Evolutionary conservation across 2,113 vertebrate species (phyloP).

Genomic region (Lophotis ruficrista): DNA sequence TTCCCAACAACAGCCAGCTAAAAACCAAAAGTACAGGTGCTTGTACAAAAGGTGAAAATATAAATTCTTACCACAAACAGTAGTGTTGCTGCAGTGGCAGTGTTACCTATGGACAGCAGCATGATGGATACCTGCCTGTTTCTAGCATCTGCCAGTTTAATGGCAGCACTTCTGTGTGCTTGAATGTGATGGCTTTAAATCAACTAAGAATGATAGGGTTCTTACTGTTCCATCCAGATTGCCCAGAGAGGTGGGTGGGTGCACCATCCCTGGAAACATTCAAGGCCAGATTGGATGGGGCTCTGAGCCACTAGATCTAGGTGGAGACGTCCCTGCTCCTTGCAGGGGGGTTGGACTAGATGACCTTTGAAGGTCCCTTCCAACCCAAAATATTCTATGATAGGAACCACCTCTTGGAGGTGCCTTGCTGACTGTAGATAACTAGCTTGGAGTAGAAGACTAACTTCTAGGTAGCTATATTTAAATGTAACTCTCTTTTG

Average conservation of each 20-base stretch:
- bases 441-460: neutral
- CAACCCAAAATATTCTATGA: neutral
- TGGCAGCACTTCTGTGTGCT: neutral
- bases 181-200: neutral
- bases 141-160: neutral
- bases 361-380: too few species aligned
- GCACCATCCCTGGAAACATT: too few species aligned
- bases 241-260: too few species aligned
- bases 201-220: neutral
- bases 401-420: neutral
- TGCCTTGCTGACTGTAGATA: neutral
- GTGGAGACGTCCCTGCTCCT: too few species aligned
- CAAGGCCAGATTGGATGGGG: too few species aligned
- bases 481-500: neutral
- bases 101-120: neutral
- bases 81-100: neutral
- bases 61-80: fast-evolving
- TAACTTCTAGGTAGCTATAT: neutral
- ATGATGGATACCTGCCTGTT: neutral
- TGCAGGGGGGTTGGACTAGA: too few species aligned
- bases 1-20: neutral
- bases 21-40: neutral
- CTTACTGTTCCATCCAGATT: too few species aligned
- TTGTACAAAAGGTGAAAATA: neutral
- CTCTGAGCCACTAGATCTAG: too few species aligned